Evolutionary conservation across 2,113 vertebrate genomes (phyloP).

Genomic region (Hiodon tergisus): DNA sequence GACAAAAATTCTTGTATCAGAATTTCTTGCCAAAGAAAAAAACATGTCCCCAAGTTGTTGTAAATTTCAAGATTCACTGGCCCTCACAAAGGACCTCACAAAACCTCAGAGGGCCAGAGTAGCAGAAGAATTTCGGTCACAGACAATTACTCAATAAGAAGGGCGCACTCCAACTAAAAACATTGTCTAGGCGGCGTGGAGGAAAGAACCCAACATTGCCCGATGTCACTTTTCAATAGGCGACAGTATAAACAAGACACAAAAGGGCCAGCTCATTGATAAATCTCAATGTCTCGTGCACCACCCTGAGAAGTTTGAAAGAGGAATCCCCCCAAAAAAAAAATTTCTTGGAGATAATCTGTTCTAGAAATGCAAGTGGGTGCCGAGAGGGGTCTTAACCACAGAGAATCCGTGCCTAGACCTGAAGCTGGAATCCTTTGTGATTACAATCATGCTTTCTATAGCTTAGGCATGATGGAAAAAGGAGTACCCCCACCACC

Average conservation of each 20-base stretch:
- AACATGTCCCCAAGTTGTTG: too few relatives aligned
- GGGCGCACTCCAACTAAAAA: background rate
- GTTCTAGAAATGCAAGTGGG: slow-evolving; percentile 20
- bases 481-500: slow-evolving; percentile 20
- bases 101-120: background rate
- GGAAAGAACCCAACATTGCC: background rate
- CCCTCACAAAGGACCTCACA: too few relatives aligned
- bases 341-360: slow-evolving; percentile 29
- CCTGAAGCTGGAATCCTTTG: slow-evolving; percentile 30
- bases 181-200: background rate
- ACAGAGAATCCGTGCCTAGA: slow-evolving; percentile 23
- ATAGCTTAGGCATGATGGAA: slow-evolving; percentile 21
- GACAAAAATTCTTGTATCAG: background rate
- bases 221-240: slow-evolving; percentile 14
- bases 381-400: slow-evolving; percentile 32
- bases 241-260: background rate
- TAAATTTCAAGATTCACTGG: too few relatives aligned
- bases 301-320: background rate
- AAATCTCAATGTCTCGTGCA: slow-evolving; percentile 11
- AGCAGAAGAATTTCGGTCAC: slow-evolving; percentile 2
- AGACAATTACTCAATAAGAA: background rate
- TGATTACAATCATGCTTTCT: slow-evolving; percentile 25
- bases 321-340: background rate
- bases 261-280: slow-evolving; percentile 14
- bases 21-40: too few relatives aligned